Base-by-base conservation (phyloP, 37 sponge, comb jelly and placozoan species). In the Corticium candelabrum region DNA sequence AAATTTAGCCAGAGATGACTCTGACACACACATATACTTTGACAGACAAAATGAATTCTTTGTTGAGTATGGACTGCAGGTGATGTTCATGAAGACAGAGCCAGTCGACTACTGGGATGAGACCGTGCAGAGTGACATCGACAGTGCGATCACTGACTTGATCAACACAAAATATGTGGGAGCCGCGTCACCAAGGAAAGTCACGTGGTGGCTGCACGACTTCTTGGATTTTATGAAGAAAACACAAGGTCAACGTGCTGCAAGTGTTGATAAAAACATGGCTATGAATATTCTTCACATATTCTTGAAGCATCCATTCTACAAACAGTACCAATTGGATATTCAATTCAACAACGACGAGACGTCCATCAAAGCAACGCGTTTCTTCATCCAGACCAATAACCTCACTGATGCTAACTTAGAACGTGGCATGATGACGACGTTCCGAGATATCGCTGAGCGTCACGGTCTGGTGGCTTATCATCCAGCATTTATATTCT, bases 381-480 rank as follows among this genome's bases (percentile, higher is more conserved):
- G 62, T 27, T 50, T 50, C 21, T 50, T 50, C 62, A 21, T 50
- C 62, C 62, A 11, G 21, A 50, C 62, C 62, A 50, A 50, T 21
- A 21, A 50, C 62, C 11, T 50, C 11, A 2, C 41, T 88, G 68
- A 27, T 86, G 88, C 90, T 85, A 89, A 83, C 35, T 86, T 89
- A 84, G 88, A 88, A 0, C 87, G 90, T 39, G 89, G 83, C 27
- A 93, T 74, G 69, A 86, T 86, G 37, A 93, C 90, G 37, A 88
- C 90, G 34, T 86, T 85, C 69, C 86, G 88, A 68, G 87, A 89
- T 27, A 80, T 67, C 37, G 75, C 85, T 35, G 72, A 3, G 87
- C 85, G 7, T 89, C 89, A 40, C 80, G 82, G 67, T 79, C 85
- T 0, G 87, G 84, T 33, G 21, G 62, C 62, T 21, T 50, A 50